Conservation (phyloP, 2,797 vertebrate species). For the Thalassophryne amazonica region DNA sequence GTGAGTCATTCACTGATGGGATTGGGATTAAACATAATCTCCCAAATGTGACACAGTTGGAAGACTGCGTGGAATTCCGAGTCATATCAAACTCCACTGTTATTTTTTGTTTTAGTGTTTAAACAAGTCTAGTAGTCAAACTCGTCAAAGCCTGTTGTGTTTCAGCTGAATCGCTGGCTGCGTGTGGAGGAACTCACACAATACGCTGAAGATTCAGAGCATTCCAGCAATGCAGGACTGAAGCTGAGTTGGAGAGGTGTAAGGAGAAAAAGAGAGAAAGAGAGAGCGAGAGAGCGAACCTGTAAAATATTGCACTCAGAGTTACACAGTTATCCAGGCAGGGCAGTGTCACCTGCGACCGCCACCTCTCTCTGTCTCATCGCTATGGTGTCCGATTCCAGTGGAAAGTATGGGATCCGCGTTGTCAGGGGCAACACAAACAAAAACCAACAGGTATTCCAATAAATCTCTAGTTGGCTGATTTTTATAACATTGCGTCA, state of each 20-base stretch:
- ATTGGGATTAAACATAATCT: constrained; percentile 39
- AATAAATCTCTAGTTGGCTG: constrained; percentile 74
- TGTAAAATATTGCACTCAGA: constrained; percentile 83
- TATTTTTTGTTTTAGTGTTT: constrained; percentile 51
- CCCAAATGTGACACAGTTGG: constrained; percentile 36
- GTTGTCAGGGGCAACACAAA: constrained; percentile 72
- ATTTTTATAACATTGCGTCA: constrained; percentile 69
- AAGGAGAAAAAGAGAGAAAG: neutral
- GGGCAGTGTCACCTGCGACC: constrained; percentile 66
- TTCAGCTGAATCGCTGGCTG: constrained; percentile 71
- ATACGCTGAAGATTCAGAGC: constrained; percentile 48
- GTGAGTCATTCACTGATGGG: neutral
- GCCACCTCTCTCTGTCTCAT: constrained; percentile 65
- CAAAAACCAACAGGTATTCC: constrained; percentile 75
- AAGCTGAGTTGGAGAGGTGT: constrained; percentile 49
- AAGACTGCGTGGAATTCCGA: constrained; percentile 47
- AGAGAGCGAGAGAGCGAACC: constrained; percentile 45
- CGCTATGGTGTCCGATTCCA: constrained; percentile 77
- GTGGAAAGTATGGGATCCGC: constrained; percentile 75
- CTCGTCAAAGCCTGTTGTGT: constrained; percentile 74
- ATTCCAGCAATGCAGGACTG: constrained; percentile 56
- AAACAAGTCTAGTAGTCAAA: constrained; percentile 56
- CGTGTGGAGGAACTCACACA: constrained; percentile 59
- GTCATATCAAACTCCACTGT: constrained; percentile 37
- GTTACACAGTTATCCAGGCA: constrained; percentile 70